Evolutionary conservation across 2,113 vertebrate species (phyloP), one percentile per base, ranked within the genome.

Genomic region (Xyliphius kryptos): DNA sequence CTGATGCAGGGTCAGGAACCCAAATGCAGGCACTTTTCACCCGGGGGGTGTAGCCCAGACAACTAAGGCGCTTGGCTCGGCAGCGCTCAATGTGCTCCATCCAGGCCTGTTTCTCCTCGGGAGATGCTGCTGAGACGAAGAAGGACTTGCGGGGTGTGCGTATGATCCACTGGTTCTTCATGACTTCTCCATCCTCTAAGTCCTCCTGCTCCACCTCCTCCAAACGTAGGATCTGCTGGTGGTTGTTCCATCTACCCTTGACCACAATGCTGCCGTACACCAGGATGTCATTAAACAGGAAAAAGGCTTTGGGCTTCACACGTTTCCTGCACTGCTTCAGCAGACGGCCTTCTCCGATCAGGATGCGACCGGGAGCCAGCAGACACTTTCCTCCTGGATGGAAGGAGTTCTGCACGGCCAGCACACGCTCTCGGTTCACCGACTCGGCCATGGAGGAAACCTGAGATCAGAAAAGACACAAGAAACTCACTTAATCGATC

Each of bases 91-190:
- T 88, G 76, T 92, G 92, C 52, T 85, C 81, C 48, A 97, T 89
- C 94, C 94, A 97, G 54, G 89, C 91, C 21, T 69, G 82, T 73
- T 94, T 89, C 81, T 97, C 94, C 0, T 88, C 82, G 0, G 63
- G 38, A 0, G 92, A 94, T 3, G 86, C 82, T 0, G 94, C 94
- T 0, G 86, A 84, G 56, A 97, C 90, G 12, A 85, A 89, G 14
- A 97, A 97, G 70, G 94, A 96, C 74, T 97, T 97, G 56, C 87
- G 83, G 1, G 92, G 89, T 0, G 92, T 94, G 66, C 90, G 88
- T 66, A 97, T 87, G 79, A 97, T 80, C 93, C 93, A 97, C 4
- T 91, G 91, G 86, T 96, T 92, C 66, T 78, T 87, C 88, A 91
- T 89, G 12, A 74, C 78, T 36, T 74, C 5, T 3, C 86, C 81